Conservation (phyloP, 2,888 invertebrate species). For the Cordylochernes scorpioides region DNA sequence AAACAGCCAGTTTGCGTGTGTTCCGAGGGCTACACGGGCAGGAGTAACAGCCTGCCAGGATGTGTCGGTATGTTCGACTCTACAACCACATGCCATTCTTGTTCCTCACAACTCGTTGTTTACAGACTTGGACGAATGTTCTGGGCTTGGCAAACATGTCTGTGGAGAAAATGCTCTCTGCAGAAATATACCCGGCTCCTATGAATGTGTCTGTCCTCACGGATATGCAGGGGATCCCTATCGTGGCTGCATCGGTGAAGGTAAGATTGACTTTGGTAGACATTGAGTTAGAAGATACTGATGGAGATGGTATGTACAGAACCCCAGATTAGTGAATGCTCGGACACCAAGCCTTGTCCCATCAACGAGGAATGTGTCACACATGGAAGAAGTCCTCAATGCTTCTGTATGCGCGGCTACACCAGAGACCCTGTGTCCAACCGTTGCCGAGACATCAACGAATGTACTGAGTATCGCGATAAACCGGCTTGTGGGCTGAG, state of each 20-base stretch:
- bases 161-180: conserved; percentile 64
- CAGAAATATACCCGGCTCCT: conserved; percentile 58
- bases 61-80: conserved; percentile 22
- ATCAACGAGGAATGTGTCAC: conserved; percentile 47
- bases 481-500: conserved; percentile 60
- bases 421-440: conserved; percentile 26
- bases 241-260: conserved; percentile 13
- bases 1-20: conserved; percentile 60
- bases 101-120: not conserved
- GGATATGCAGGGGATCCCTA: conserved; percentile 22
- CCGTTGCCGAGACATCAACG: conserved; percentile 35
- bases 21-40: conserved; percentile 46
- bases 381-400: conserved; percentile 48
- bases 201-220: conserved; percentile 60
- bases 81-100: not conserved
- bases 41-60: conserved; percentile 27
- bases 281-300: not conserved
- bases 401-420: conserved; percentile 65
- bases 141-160: conserved; percentile 31
- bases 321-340: conserved; percentile 8
- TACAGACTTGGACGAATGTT: conserved; percentile 63
- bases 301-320: conserved; percentile 3
- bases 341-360: conserved; percentile 10
- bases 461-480: conserved; percentile 27
- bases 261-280: conserved; percentile 2